phyloP scores from a whole-genome alignment of 1,140 invertebrate species.

The Episyrphus balteatus region DNA sequence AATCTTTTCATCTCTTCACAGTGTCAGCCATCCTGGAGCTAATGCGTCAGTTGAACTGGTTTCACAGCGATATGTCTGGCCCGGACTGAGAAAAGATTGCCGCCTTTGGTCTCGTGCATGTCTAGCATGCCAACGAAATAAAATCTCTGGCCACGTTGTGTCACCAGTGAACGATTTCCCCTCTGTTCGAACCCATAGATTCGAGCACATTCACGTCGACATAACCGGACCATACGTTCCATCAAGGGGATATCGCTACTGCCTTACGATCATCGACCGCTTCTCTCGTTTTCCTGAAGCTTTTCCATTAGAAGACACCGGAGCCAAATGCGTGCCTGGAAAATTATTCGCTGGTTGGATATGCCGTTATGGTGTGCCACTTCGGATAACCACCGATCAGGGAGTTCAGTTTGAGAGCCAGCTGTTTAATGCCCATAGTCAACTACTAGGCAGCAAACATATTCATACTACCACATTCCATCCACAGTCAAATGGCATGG shows the following conservation, averaged over 20 bases:
- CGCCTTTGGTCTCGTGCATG: neutral
- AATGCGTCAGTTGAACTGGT: neutral
- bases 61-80: constrained; percentile 2
- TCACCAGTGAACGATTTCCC: no score
- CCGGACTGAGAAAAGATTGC: neutral
- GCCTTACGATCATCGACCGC: constrained; percentile 37
- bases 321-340: constrained; percentile 17
- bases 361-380: constrained; percentile 21
- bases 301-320: constrained; percentile 32
- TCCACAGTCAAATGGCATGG: constrained; percentile 32
- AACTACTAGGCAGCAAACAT: constrained; percentile 16
- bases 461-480: constrained; percentile 31
- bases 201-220: constrained; percentile 2
- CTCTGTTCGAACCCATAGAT: no score
- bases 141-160: neutral
- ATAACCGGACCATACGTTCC: constrained; percentile 12
- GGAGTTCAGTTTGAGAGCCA: constrained; percentile 29
- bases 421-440: constrained; percentile 17
- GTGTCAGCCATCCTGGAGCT: constrained; percentile 1
- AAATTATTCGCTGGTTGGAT: constrained; percentile 19
- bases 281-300: constrained; percentile 36
- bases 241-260: constrained; percentile 27
- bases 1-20: neutral
- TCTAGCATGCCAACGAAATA: neutral
- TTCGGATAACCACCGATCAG: constrained; percentile 26